Percentiles rank a stretch among this genome's conserved stretches.
phyloP scores from a whole-genome alignment of 2,113 vertebrate species.

The Chauna torquata region DNA sequence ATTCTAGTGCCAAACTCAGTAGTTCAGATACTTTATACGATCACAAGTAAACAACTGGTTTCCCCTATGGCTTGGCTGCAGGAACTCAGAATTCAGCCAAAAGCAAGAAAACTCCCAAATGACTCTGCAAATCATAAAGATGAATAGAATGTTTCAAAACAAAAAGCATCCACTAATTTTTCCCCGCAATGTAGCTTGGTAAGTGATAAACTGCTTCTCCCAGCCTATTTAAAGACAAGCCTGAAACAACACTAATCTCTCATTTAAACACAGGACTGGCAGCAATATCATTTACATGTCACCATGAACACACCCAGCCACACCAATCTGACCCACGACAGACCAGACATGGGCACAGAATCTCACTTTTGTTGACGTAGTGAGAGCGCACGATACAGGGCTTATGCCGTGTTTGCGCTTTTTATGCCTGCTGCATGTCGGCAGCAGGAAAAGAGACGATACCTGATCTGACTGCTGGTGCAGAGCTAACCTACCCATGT shows the following conservation, averaged over 20 bases:
- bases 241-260: neutral
- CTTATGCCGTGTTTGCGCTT: neutral
- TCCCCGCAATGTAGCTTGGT: neutral
- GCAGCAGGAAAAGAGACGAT: neutral
- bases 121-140: neutral
- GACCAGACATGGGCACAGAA: neutral
- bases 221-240: neutral
- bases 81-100: neutral
- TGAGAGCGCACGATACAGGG: neutral
- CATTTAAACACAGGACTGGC: neutral
- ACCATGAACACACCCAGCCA: neutral
- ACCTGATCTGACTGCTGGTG: neutral
- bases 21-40: neutral
- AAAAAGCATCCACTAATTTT: neutral
- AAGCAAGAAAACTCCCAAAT: neutral
- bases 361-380: neutral
- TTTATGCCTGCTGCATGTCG: neutral
- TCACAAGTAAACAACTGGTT: neutral
- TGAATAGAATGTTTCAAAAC: neutral
- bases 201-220: neutral
- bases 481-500: neutral
- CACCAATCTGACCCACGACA: neutral
- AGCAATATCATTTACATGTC: neutral
- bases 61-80: neutral
- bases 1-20: neutral